Evolutionary conservation across 2,797 vertebrate genomes (phyloP).

Genomic region (Graptemys geographica): DNA sequence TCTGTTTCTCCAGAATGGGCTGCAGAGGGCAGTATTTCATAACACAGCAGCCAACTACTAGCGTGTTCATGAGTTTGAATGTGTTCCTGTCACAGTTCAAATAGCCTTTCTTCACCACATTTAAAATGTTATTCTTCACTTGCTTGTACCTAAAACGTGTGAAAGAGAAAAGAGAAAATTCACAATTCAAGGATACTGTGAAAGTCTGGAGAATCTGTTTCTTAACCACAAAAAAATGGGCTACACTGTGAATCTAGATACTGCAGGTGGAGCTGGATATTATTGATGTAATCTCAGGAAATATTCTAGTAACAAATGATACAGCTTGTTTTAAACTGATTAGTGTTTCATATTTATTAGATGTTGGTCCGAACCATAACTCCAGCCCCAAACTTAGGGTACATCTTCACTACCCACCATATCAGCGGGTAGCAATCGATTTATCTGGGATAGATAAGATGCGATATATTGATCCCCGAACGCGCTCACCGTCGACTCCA

Average conservation of each 20-base stretch:
- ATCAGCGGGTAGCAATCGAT: no score
- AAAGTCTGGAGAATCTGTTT: background rate
- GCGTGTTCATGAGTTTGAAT: background rate
- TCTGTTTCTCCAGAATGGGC: slow-evolving; percentile 57
- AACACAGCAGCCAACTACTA: background rate
- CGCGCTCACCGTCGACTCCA: no score
- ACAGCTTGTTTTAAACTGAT: background rate
- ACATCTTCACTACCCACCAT: no score
- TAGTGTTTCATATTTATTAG: background rate
- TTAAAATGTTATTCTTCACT: background rate
- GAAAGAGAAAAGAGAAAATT: background rate
- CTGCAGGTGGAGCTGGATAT: background rate
- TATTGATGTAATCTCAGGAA: background rate
- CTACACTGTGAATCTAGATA: background rate
- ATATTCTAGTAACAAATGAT: background rate
- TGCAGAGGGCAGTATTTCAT: slow-evolving; percentile 82
- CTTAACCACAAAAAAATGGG: background rate
- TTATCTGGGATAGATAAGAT: no score
- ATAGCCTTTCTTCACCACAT: background rate
- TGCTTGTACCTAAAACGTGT: background rate
- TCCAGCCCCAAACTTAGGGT: background rate
- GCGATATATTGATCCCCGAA: no score
- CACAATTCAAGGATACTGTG: accelerated
- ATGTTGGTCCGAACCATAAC: background rate
- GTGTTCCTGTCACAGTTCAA: background rate